Conservation (phyloP, 2,888 invertebrate genomes). For the Ophion ventricosus region DNA sequence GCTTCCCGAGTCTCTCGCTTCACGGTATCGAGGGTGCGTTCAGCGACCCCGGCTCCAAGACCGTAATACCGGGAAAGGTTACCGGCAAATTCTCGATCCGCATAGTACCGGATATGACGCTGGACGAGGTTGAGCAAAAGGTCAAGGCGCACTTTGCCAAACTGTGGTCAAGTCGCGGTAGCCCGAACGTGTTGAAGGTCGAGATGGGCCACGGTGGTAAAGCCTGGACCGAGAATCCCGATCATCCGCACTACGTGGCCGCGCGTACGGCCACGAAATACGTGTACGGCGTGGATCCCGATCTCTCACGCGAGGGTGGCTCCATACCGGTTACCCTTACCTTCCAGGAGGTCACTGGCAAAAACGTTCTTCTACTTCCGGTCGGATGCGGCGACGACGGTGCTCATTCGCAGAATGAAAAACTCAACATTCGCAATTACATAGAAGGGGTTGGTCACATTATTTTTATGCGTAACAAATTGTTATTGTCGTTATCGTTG, state of each 20-base stretch:
- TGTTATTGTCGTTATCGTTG: not conserved
- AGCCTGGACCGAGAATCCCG: constrained; percentile 96
- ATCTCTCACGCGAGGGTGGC: constrained; percentile 98
- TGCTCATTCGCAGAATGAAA: constrained; percentile 99
- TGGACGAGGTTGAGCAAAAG: constrained; percentile 91
- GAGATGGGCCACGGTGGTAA: constrained; percentile 89
- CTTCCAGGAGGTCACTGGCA: constrained; percentile 95
- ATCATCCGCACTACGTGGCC: constrained; percentile 96
- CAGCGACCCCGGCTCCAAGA: constrained; percentile 96
- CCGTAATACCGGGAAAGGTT: constrained; percentile 97
- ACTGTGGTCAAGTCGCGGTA: constrained; percentile 91
- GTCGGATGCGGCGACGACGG: constrained; percentile 98
- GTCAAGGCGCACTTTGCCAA: constrained; percentile 91
- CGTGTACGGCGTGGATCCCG: constrained; percentile 96
- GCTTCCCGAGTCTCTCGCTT: constrained; percentile 95
- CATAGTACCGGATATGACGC: constrained; percentile 97
- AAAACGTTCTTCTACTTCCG: constrained; percentile 96
- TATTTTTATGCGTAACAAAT: not conserved
- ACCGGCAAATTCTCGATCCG: constrained; percentile 98
- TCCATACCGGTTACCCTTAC: constrained; percentile 98
- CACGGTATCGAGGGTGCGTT: constrained; percentile 99
- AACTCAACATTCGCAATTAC: constrained; percentile 95
- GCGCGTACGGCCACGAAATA: constrained; percentile 91
- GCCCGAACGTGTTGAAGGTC: constrained; percentile 94
- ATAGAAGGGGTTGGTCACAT: constrained; percentile 92